A percentile compares a stretch with the other conserved stretches of the same genome.
phyloP scores from a whole-genome alignment of 2,113 vertebrate species.

The Corythoichthys haematopterus region DNA sequence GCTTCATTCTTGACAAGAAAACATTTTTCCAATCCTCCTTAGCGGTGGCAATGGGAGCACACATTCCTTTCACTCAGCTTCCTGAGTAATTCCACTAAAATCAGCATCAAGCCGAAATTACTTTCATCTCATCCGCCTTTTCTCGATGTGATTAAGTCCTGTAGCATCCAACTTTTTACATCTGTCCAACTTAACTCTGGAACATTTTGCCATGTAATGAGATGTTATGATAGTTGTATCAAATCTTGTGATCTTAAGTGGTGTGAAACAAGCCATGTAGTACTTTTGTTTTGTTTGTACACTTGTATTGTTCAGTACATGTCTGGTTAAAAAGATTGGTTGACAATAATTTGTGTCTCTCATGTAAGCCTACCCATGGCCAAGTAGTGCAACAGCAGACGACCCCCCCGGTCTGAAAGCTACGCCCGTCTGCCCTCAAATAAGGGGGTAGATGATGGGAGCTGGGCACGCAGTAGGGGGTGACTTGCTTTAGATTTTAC shows the following conservation, averaged over 20 bases:
- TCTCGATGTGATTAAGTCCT: slow-evolving; percentile 21
- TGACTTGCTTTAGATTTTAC: slow-evolving; percentile 53
- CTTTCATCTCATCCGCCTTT: slow-evolving; percentile 18
- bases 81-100: slow-evolving; percentile 20
- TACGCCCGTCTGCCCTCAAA: slow-evolving; percentile 39
- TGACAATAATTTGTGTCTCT: slow-evolving; percentile 15
- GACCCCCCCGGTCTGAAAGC: slow-evolving; percentile 39
- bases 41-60: not conserved
- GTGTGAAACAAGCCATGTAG: not conserved
- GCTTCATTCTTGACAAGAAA: slow-evolving; percentile 11
- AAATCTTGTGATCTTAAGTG: not conserved
- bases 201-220: slow-evolving; percentile 14
- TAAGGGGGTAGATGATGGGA: slow-evolving; percentile 24
- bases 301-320: slow-evolving; percentile 30
- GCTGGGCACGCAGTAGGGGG: slow-evolving; percentile 10
- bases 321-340: slow-evolving; percentile 30
- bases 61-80: slow-evolving; percentile 18
- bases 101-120: slow-evolving; percentile 13
- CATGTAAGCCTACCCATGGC: slow-evolving; percentile 20
- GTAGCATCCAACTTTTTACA: slow-evolving; percentile 13
- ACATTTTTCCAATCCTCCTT: slow-evolving; percentile 10
- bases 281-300: not conserved
- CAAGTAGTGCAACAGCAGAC: slow-evolving; percentile 27
- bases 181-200: slow-evolving; percentile 17
- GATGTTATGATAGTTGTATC: slow-evolving; percentile 13